Evolutionary conservation across 64 coral and sea anemone species (phyloP).

Genomic region (Exaiptasia diaphana): DNA sequence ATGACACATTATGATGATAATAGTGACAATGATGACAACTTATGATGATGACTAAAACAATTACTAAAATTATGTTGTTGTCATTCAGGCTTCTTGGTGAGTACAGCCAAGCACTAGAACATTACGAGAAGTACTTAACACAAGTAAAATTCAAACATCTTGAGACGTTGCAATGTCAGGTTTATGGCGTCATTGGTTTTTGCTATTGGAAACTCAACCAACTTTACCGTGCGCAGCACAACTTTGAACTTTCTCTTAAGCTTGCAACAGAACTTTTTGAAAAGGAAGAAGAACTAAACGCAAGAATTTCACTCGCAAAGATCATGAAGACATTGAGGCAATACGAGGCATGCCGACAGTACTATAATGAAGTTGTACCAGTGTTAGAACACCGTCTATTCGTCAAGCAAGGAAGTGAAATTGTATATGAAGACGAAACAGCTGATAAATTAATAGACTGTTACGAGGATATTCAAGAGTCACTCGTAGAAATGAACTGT

Average conservation of each 20-base stretch:
- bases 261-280: conserved; percentile 42
- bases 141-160: conserved; percentile 67
- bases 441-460: conserved; percentile 46
- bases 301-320: conserved; percentile 50
- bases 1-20: too few relatives aligned
- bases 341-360: conserved; percentile 43
- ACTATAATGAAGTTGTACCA: conserved; percentile 62
- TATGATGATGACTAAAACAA: too few relatives aligned
- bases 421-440: conserved; percentile 41
- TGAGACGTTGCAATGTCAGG: conserved; percentile 42
- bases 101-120: conserved; percentile 47
- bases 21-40: too few relatives aligned
- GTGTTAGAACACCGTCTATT: conserved; percentile 59
- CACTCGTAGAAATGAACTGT: conserved; percentile 58
- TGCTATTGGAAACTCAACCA: conserved; percentile 71
- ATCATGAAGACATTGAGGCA: conserved; percentile 61
- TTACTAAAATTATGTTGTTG: too few relatives aligned
- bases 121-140: conserved; percentile 63
- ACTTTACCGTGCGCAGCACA: conserved; percentile 60
- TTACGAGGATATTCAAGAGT: conserved; percentile 78
- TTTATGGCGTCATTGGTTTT: conserved; percentile 46
- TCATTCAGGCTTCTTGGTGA: conserved; percentile 61
- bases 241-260: conserved; percentile 53
- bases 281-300: conserved; percentile 49
- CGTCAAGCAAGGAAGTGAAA: conserved; percentile 20